Percentiles rank a stretch among this genome's conserved stretches.
phyloP scores from a whole-genome alignment of 2,888 invertebrate species.

The Lapara coniferarum region DNA sequence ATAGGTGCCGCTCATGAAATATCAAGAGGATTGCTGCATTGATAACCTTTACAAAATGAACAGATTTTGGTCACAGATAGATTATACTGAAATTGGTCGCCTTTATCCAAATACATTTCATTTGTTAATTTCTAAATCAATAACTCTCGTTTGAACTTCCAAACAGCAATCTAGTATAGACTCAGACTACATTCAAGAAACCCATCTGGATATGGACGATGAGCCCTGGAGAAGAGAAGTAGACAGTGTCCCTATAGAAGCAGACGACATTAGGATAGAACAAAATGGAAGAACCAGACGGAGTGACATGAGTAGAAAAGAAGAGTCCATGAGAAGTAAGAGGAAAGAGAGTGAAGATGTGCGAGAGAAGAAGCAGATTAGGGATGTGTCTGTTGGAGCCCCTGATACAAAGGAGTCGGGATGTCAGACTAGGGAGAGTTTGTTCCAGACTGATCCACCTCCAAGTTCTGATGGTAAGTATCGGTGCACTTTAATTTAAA shows the following conservation, averaged over 20 bases:
- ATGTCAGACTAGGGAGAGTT: constrained; percentile 92
- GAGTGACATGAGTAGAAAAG: constrained; percentile 68
- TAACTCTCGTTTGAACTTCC: constrained; percentile 25
- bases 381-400: constrained; percentile 74
- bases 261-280: constrained; percentile 65
- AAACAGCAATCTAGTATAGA: constrained; percentile 72
- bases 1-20: too few relatives aligned
- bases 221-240: constrained; percentile 69
- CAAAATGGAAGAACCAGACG: constrained; percentile 64
- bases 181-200: constrained; percentile 73
- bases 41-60: constrained; percentile 18
- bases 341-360: constrained; percentile 53
- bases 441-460: constrained; percentile 81
- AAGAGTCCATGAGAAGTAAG: constrained; percentile 65
- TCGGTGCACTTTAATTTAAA: background rate
- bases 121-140: too few relatives aligned
- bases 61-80: background rate
- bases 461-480: constrained; percentile 73
- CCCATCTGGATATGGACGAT: constrained; percentile 67
- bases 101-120: background rate
- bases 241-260: constrained; percentile 53
- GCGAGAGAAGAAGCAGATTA: constrained; percentile 63
- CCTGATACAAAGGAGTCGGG: constrained; percentile 78
- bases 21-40: too few relatives aligned
- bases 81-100: too few relatives aligned